Base-by-base conservation (phyloP, 2,888 invertebrate species). In the Mimas tiliae region DNA sequence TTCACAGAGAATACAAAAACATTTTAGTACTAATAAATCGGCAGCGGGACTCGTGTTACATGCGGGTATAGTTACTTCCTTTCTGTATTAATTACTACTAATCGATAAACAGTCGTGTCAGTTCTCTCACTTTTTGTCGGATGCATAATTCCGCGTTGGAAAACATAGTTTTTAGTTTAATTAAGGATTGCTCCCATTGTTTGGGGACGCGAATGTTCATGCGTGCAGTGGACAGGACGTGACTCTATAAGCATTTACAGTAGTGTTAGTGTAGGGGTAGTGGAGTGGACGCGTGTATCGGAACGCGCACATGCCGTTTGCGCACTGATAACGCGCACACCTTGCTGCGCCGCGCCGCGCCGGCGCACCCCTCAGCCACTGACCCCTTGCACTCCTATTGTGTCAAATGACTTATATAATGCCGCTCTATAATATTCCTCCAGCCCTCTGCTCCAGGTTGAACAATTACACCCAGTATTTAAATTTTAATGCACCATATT, bases 311-410 rank as follows among this genome's bases (percentile, higher is more conserved):
- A 90, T 90, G 91, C 83, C 82, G 77, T 81, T 74, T 71, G 76
- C 79, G 91, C 92, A 81, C 84, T 92, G 93, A 92, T 93, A 93
- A 84, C 87, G 87, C 77, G 83, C 87, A 91, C 93, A 93, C 93
- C 93, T 93, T 93, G 93, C 91, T 88, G 82, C 71, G 71, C 84
- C 78, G 79, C 84, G 84, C 89, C 89, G n/a, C 91, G 88, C 82
- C 71, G 71, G 84, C 78, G 79, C 84, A 84, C 89, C 89, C 89
- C 86, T 82, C 84, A 81, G 81, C 72, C 80, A 83, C 83, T 86
- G 88, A 89, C 91, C 91, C 91, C 79, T 81, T 77, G 78, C 79
- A 80, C 82, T 85, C 83, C 78, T 71, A 79, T 83, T 85, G 81
- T 84, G 71, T 66, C 47, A 55, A 65, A 47, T 52, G 19, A 52